Evolutionary conservation across 2,797 vertebrate species (phyloP), one percentile per base, ranked within the genome.

Genomic region (Danio kyathit): DNA sequence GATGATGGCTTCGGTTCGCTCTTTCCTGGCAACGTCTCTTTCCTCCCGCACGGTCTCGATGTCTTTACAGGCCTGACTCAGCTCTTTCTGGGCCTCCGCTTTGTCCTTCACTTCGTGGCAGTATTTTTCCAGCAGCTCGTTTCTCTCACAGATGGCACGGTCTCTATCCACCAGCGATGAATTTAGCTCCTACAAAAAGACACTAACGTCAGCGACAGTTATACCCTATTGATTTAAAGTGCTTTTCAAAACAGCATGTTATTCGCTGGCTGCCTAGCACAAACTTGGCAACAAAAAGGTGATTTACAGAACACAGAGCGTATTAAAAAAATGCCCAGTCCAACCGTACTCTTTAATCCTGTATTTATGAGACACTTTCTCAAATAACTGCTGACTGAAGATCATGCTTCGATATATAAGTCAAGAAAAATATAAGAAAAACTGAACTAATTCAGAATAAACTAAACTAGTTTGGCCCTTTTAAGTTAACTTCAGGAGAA

Each of bases 71-170:
- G 96, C 97, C 93, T 98, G 97, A 88, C 95, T 96, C 89, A 97
- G 91, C 83, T 96, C 96, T 88, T 95, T 96, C 90, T 96, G 95
- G 71, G 96, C 95, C 90, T 97, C 95, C 4, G 95, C 94, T 93
- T 97, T 96, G 92, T 96, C 96, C 91, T 96, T 97, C 82, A 96
- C 96, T 90, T 97, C 96, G 49, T 96, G 95, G 88, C 96, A 96
- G 89, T 96, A 97, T 86, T 97, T 98, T 91, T 98, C 97, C 89
- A 98, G 94, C 82, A 98, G 94, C 89, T 98, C 97, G 79, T 96
- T 97, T 85, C 96, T 93, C 89, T 97, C 96, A 74, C 95, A 97
- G 88, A 96, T 95, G 43, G 96, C 95, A 88, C 94, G 89, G 91
- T 96, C 96, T 65, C 97, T 94, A 89, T 96, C 96, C 89, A 96